Evolutionary conservation across 2,797 vertebrate genomes (phyloP).

Genomic region (Mormyrops attenuatus): DNA sequence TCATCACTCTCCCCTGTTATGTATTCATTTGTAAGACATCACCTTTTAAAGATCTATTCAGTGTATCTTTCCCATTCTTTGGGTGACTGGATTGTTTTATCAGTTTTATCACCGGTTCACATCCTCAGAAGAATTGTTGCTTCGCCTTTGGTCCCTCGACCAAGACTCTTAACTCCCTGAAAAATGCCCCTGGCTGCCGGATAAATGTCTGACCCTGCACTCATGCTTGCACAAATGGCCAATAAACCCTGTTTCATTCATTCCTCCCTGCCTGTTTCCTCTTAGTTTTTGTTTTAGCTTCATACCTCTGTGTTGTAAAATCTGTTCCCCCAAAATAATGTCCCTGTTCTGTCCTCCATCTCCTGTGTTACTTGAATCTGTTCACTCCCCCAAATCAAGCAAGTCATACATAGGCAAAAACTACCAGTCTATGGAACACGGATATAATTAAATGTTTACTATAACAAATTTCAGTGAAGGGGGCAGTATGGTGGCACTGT

Average conservation of each 20-base stretch:
- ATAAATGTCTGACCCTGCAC: background rate
- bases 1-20: background rate
- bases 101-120: background rate
- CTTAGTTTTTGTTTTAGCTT: background rate
- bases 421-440: background rate
- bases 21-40: background rate
- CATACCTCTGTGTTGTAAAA: background rate
- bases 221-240: background rate
- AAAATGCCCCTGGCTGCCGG: background rate
- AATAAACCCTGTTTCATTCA: background rate
- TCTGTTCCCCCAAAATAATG: background rate
- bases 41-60: background rate
- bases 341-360: background rate
- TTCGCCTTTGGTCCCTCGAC: background rate
- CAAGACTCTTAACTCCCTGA: background rate
- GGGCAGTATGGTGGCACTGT: background rate
- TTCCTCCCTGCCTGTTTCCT: background rate
- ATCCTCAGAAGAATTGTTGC: background rate
- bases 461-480: background rate
- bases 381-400: background rate
- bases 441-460: background rate
- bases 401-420: background rate
- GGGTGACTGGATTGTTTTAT: background rate
- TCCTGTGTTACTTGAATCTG: background rate
- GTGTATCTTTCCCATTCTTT: background rate